Evolutionary conservation across 2,888 invertebrate species (phyloP), one percentile per base, ranked within the genome.

Genomic region (Pogonocherus hispidulus): DNA sequence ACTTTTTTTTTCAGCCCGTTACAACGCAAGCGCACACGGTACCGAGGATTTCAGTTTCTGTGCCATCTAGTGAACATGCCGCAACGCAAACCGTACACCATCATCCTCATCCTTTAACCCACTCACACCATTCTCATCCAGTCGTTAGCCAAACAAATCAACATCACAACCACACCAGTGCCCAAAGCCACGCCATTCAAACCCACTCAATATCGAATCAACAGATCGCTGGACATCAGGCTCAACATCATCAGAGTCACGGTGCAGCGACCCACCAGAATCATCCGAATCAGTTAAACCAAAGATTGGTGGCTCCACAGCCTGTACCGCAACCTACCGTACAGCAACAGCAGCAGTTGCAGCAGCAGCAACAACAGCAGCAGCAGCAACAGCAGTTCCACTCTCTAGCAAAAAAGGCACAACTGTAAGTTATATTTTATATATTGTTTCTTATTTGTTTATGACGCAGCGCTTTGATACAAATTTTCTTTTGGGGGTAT

Each of bases 321-420:
- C 69, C 66, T n/a, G 51, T 44, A 37, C 73, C 72, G 6, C 71
- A 65, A 22, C 54, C 69, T 66, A 66, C n/a, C 76, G 51, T 65
- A 6, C 66, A 67, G 27, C 64, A 65, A 46, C 68, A 69, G 16
- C 63, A 68, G 22, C 70, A 67, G 59, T 66, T 63, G 54, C 67
- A 65, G 47, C 69, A 66, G 27, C 63, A 56, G 41, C 71, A 70
- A 9, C 70, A 66, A 37, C 55, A 71, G 18, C 69, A 75, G 41
- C 70, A 67, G 18, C 76, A 73, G 20, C 73, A 75, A 20, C 78
- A 76, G 32, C 78, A 78, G 63, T 73, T 75, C 16, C 78, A 80
- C 59, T 79, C 80, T 23, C 73, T 82, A 41, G 81, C 84, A 4
- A 83, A 83, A 63, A 85, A 85, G 74, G 83, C 84, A 9, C 85